Evolutionary conservation across 2,888 invertebrate genomes (phyloP), one percentile per base, ranked within the genome.

Genomic region (Dryobotodes eremita): DNA sequence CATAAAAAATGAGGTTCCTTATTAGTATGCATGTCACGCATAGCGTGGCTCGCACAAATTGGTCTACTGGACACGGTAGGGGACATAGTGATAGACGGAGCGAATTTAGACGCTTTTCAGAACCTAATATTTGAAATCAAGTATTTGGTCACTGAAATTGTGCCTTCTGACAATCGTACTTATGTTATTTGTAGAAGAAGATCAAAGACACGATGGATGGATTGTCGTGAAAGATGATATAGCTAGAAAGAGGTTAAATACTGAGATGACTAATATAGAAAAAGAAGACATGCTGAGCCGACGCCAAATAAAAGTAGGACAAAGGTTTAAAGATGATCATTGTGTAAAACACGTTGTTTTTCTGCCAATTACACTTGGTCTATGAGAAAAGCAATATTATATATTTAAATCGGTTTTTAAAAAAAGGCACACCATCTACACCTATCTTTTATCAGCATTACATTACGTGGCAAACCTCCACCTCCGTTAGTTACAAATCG

Each of bases 21-120:
- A 80, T 88, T 80, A 77, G 75, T 83, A 89, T 89, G 79, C 87
- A 75, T 72, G 89, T 86, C 91, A 90, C 92, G 90, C 88, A 83
- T 77, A 78, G 80, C 75, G 80, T 75, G 80, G 84, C 88, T 82
- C 78, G 53, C 80, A 89, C 87, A 89, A 88, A 90, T 90, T 88
- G 89, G 86, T 84, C 88, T 87, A 86, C 83, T 77, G 84, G 77
- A 75, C 31, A 59, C 53, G 79, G 83, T 20, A 64, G 66, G 11
- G 61, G 20, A 4, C 71, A 75, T 26, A 36, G 77, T 88, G 69
- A 76, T 48, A 31, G 75, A 48, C 59, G 69, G 46, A 79, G 83
- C 77, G 77, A 59, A 42, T 71, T 50, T 31, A 71, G 6, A 17
- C 31, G 6, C 20, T 64, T 71, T 71, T 73, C 5, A 65, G 8